Percentiles rank a stretch among this genome's conserved stretches.
phyloP scores from a whole-genome alignment of 2,797 vertebrate genomes.

The Eulemur coronatus region DNA sequence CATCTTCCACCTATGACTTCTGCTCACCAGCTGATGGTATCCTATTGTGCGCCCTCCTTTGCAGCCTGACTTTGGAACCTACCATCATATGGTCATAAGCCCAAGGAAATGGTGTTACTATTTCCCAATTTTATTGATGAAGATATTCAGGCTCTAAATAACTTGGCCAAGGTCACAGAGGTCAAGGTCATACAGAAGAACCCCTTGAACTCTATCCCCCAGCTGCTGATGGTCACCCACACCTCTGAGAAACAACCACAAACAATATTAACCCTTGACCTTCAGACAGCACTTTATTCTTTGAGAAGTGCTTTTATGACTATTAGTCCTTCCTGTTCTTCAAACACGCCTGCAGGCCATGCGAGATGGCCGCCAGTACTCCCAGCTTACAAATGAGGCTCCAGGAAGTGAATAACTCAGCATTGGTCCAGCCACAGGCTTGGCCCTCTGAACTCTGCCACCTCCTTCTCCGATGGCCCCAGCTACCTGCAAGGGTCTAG shows the following conservation, averaged over 20 bases:
- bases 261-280: neutral
- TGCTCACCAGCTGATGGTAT: neutral
- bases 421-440: rapidly evolving
- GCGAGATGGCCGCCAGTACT: neutral
- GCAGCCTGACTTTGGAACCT: neutral
- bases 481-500: neutral
- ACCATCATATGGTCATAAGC: neutral
- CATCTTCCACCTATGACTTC: neutral
- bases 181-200: neutral
- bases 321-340: neutral
- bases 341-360: neutral
- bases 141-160: neutral
- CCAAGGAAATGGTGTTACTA: neutral
- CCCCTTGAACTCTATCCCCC: no score
- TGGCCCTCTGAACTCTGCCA: neutral
- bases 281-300: neutral
- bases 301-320: neutral
- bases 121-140: neutral
- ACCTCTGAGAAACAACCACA: neutral
- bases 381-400: neutral
- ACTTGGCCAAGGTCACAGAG: neutral
- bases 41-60: neutral
- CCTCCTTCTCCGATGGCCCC: no score
- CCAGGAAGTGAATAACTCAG: neutral
- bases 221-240: neutral